Evolutionary conservation across 2,113 vertebrate genomes (phyloP).

Genomic region (Upupa epops): DNA sequence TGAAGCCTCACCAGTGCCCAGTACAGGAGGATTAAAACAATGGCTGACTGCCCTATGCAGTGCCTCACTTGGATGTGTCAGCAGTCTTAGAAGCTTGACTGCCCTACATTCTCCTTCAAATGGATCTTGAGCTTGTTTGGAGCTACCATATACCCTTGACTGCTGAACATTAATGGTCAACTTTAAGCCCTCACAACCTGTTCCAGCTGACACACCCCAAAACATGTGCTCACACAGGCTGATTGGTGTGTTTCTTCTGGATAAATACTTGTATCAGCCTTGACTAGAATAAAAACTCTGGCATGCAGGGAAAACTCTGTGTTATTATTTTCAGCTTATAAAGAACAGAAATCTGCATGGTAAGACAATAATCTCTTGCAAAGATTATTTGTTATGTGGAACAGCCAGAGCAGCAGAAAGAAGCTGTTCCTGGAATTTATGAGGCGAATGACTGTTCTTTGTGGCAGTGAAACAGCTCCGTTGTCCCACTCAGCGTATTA

Average conservation of each 20-base stretch:
- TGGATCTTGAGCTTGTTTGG: no score
- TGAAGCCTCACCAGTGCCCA: no score
- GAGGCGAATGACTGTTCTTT: background rate
- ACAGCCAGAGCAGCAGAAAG: background rate
- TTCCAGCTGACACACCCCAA: background rate
- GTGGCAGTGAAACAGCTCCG: background rate
- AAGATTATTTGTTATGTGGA: background rate
- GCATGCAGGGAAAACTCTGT: background rate
- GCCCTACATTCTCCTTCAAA: no score
- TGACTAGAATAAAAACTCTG: background rate
- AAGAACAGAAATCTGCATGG: conserved; percentile 12
- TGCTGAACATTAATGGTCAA: no score
- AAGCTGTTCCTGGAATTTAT: background rate
- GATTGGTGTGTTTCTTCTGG: background rate
- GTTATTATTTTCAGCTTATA: background rate
- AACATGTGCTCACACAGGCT: rapidly evolving
- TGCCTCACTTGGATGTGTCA: no score
- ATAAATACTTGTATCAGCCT: background rate
- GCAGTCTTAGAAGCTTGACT: no score
- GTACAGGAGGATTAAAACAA: no score
- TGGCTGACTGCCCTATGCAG: no score
- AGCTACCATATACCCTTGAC: no score
- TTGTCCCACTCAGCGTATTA: background rate
- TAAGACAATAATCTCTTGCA: background rate
- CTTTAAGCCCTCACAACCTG: no score